Percentiles rank a stretch among this genome's conserved stretches.
Conservation (phyloP, 1,140 invertebrate species). For the Stenopsyche tienmushanensis region DNA sequence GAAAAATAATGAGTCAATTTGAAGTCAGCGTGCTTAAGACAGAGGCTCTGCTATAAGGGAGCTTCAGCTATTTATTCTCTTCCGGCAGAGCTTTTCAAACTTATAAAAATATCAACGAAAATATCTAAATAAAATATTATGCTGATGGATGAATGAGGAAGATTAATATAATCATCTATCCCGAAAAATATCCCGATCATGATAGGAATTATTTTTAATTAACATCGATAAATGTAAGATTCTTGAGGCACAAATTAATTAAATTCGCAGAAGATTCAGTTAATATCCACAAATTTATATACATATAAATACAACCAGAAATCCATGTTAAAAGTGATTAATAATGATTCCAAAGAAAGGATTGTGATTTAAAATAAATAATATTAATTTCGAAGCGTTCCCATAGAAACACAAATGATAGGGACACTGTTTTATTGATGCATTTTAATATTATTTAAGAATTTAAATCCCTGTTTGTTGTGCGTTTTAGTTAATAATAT, state of each 20-base stretch:
- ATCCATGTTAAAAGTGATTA: too few relatives aligned
- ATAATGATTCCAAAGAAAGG: too few relatives aligned
- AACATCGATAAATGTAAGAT: neutral
- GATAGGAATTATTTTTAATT: neutral
- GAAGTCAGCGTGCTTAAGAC: slow-evolving; percentile 20
- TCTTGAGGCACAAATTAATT: neutral
- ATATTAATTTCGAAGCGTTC: too few relatives aligned
- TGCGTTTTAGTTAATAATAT: too few relatives aligned
- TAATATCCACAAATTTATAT: too few relatives aligned
- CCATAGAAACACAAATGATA: too few relatives aligned
- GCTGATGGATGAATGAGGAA: neutral
- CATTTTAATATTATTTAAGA: too few relatives aligned
- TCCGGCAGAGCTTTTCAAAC: slow-evolving; percentile 1
- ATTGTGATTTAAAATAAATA: too few relatives aligned
- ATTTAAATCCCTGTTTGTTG: too few relatives aligned
- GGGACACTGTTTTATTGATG: too few relatives aligned
- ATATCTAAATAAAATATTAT: neutral
- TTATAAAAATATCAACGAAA: neutral
- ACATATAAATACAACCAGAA: too few relatives aligned
- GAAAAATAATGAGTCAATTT: slow-evolving; percentile 34
- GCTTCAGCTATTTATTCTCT: neutral
- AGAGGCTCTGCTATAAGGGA: neutral
- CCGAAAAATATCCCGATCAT: too few relatives aligned
- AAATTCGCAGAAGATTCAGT: neutral
- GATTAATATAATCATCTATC: neutral